Evolutionary conservation across 2,888 invertebrate species (phyloP).

Genomic region (Cistogaster globosa): DNA sequence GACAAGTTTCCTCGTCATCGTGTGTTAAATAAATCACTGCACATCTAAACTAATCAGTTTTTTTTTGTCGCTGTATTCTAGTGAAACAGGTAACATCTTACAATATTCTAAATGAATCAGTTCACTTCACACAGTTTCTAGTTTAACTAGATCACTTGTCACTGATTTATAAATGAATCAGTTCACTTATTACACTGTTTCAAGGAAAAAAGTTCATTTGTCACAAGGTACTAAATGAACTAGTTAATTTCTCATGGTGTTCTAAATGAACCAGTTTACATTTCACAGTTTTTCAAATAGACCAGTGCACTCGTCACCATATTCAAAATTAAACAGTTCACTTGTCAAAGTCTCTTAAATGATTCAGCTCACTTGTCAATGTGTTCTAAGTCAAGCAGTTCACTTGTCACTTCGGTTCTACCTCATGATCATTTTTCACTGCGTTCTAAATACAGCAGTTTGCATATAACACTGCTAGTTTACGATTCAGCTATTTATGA

Average conservation of each 20-base stretch:
- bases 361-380: too few species aligned
- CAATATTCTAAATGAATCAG: background rate
- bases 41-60: too few species aligned
- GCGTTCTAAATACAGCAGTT: too few species aligned
- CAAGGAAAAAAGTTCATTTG: background rate
- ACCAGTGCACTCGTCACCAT: background rate
- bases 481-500: too few species aligned
- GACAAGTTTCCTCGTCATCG: too few species aligned
- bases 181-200: background rate
- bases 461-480: too few species aligned
- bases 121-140: background rate
- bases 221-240: background rate
- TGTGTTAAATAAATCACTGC: too few species aligned
- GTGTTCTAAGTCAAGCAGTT: background rate
- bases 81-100: too few species aligned
- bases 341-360: background rate
- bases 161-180: background rate
- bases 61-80: too few species aligned
- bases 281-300: background rate
- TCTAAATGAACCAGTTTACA: background rate
- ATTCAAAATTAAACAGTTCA: background rate
- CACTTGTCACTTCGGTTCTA: background rate
- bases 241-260: background rate
- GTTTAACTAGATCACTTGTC: background rate
- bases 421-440: too few species aligned